These are phyloP conservation scores for Esox niger DNA, from an alignment of 2,113 vertebrate species.

Conservation along the genomic window DNA sequence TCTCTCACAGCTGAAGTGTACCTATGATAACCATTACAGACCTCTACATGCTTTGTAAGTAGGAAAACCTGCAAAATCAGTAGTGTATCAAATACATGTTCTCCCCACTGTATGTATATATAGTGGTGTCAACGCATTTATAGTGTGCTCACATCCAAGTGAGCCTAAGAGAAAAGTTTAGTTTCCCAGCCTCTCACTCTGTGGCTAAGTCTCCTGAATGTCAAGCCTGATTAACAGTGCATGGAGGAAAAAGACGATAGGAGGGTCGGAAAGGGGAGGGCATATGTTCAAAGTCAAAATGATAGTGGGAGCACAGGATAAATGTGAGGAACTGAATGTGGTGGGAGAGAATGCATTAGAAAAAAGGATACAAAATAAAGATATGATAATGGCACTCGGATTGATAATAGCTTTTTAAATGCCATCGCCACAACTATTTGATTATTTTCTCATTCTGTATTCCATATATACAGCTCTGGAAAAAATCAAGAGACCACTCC, in stretches of 20 bases:
- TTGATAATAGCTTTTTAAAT: neutral
- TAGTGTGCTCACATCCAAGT: constrained; percentile 31
- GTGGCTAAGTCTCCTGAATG: constrained; percentile 37
- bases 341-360: constrained; percentile 14
- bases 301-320: constrained; percentile 3
- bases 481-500: too few species aligned
- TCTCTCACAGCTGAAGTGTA: too few species aligned
- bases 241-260: constrained; percentile 14
- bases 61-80: too few species aligned
- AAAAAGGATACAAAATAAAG: constrained; percentile 24
- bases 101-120: too few species aligned
- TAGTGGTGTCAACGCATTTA: constrained; percentile 29
- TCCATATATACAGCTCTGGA: too few species aligned
- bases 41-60: too few species aligned
- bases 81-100: too few species aligned
- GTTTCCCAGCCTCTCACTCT: constrained; percentile 1
- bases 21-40: too few species aligned
- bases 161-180: neutral
- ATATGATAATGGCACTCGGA: constrained; percentile 35
- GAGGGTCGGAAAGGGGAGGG: neutral
- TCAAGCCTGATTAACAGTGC: constrained; percentile 51
- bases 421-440: constrained; percentile 28
- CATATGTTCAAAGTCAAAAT: constrained; percentile 25
- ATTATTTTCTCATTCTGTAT: neutral
- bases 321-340: neutral